Evolutionary conservation across 2,888 invertebrate species (phyloP).

Genomic region (Brachynemurus nebulosus): DNA sequence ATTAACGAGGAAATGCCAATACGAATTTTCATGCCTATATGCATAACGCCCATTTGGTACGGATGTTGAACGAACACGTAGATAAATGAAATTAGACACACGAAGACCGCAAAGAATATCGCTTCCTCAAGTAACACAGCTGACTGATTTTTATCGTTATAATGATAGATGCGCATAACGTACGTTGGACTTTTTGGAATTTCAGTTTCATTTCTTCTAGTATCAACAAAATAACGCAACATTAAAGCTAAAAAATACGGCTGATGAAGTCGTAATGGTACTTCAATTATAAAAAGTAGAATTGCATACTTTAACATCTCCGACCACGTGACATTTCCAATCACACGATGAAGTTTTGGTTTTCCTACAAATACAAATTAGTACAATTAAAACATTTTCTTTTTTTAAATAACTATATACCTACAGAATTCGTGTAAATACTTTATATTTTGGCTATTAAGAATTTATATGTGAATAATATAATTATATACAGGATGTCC

Average conservation of each 20-base stretch:
- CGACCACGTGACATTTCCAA: conserved; percentile 41
- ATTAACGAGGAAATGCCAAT: conserved; percentile 58
- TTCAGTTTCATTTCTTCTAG: conserved; percentile 22
- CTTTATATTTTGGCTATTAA: too few species aligned
- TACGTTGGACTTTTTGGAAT: conserved; percentile 25
- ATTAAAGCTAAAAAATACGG: conserved; percentile 39
- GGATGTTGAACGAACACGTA: conserved; percentile 56
- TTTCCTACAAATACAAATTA: conserved; percentile 21
- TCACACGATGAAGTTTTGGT: conserved; percentile 43
- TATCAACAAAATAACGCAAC: conserved; percentile 38
- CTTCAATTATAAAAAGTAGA: conserved; percentile 36
- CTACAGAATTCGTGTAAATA: too few species aligned
- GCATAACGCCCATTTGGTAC: conserved; percentile 48
- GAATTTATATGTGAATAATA: too few species aligned
- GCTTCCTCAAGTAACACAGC: conserved; percentile 33
- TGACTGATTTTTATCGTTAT: conserved; percentile 27
- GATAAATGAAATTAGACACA: conserved; percentile 41
- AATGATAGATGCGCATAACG: conserved; percentile 23
- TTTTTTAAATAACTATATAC: too few species aligned
- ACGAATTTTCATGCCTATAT: conserved; percentile 58
- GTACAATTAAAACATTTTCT: not conserved
- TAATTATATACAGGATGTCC: too few species aligned
- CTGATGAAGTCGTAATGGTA: conserved; percentile 37
- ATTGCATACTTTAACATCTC: conserved; percentile 42
- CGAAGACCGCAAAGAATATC: conserved; percentile 40